Evolutionary conservation across 2,113 vertebrate species (phyloP).

Genomic region (Phoenicopterus ruber): DNA sequence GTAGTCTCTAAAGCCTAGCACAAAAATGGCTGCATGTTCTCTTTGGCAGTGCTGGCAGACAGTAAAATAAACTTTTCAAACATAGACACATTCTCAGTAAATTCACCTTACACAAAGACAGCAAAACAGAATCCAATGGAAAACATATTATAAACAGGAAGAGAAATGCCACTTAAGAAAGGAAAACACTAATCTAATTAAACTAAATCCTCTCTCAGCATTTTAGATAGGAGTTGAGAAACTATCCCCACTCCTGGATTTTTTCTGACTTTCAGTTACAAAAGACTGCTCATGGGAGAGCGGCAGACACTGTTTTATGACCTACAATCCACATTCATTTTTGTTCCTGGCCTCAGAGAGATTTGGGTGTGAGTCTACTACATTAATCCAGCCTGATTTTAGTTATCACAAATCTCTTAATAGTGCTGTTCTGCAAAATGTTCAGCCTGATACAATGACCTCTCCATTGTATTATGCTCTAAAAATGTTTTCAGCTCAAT

Average conservation of each 20-base stretch:
- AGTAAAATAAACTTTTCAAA: background rate
- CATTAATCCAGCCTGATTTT: slow-evolving; percentile 33
- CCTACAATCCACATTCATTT: background rate
- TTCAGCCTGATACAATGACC: slow-evolving; percentile 12
- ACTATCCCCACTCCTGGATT: background rate
- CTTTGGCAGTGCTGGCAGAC: background rate
- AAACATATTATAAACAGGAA: slow-evolving; percentile 14
- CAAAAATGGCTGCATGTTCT: background rate
- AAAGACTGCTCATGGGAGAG: background rate
- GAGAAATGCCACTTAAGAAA: background rate
- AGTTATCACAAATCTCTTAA: slow-evolving; percentile 33
- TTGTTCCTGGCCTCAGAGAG: background rate
- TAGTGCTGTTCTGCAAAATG: slow-evolving; percentile 41
- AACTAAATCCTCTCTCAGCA: background rate
- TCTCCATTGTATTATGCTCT: slow-evolving; percentile 12
- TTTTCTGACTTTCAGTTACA: background rate
- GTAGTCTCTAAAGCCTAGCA: background rate
- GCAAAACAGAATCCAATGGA: background rate
- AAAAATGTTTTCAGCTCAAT: slow-evolving; percentile 52
- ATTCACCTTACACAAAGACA: background rate
- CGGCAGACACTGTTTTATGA: background rate
- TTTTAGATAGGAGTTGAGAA: slow-evolving; percentile 9
- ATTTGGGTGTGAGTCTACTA: background rate
- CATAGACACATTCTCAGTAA: background rate
- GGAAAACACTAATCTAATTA: background rate